Evolutionary conservation across 53 echinoderm and acorn worm genomes (phyloP).

Genomic region (Hippasteria phrygiana): DNA sequence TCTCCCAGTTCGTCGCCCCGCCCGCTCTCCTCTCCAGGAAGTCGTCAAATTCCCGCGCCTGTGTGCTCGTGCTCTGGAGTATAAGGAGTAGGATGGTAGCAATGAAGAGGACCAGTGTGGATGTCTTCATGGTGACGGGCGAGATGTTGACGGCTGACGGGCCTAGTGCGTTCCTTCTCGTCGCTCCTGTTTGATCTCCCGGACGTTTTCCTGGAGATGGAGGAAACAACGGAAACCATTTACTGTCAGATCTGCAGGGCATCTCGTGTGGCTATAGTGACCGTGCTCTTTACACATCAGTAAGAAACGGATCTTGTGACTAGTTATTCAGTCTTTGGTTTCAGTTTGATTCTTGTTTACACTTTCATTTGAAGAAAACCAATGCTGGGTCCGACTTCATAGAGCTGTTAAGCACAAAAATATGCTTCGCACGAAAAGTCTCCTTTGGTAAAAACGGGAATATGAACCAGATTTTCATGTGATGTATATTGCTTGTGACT

Average conservation of each 20-base stretch:
- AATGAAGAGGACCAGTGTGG: conserved; percentile 17
- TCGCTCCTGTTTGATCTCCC: conserved; percentile 34
- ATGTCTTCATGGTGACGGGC: conserved; percentile 45
- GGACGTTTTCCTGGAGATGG: neutral
- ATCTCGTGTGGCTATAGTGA: neutral
- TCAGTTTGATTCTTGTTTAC: too few species aligned
- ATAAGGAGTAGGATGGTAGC: conserved; percentile 20
- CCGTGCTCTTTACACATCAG: neutral
- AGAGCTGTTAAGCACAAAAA: too few species aligned
- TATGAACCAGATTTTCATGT: too few species aligned
- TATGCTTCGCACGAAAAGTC: too few species aligned
- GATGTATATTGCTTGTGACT: too few species aligned
- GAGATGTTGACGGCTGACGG: conserved; percentile 11
- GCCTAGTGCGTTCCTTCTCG: neutral
- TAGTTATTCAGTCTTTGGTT: too few species aligned
- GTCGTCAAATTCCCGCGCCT: conserved; percentile 47
- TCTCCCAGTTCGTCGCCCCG: conserved; percentile 38
- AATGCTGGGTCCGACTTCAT: too few species aligned
- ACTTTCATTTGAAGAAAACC: too few species aligned
- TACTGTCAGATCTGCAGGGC: too few species aligned
- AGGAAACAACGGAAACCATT: neutral
- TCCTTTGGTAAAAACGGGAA: too few species aligned
- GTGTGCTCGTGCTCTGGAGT: conserved; percentile 43
- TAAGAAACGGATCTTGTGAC: too few species aligned
- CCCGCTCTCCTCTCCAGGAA: conserved; percentile 48